These are phyloP conservation scores for Rhyacophila brunnea DNA, from an alignment of 1,140 invertebrate species.

Conservation along the genomic window DNA sequence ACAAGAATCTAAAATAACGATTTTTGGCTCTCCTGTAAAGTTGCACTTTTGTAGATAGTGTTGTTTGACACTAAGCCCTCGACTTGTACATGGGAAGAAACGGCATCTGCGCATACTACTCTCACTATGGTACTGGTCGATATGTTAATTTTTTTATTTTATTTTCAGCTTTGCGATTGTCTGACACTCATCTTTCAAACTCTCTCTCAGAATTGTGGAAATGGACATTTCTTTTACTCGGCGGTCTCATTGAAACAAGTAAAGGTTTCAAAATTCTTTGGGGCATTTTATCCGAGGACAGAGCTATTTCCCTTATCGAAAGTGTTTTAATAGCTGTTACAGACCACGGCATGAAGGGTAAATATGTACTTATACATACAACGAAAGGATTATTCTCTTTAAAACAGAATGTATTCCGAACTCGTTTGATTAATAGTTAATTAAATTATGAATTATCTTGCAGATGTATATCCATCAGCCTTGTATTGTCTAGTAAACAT, in stretches of 20 bases:
- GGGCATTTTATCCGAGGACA: conserved; percentile 16
- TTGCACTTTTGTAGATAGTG: no score
- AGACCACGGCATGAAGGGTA: conserved; percentile 25
- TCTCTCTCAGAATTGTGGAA: conserved; percentile 21
- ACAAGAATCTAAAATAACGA: no score
- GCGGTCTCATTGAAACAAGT: conserved; percentile 12
- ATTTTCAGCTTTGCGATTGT: background rate
- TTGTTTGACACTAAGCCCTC: no score
- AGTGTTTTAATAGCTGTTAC: conserved; percentile 14
- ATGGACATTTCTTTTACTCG: conserved; percentile 26
- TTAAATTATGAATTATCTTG: no score
- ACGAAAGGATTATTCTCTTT: no score
- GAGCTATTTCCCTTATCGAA: conserved; percentile 20
- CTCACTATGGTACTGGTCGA: no score
- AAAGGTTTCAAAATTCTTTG: conserved; percentile 20
- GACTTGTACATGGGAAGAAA: no score
- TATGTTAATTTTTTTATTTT: background rate
- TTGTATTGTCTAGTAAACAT: conserved; percentile 25
- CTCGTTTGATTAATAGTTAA: no score
- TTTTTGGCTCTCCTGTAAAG: no score
- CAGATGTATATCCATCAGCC: conserved; percentile 17
- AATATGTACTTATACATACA: background rate
- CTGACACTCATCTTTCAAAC: background rate
- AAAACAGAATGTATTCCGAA: no score
- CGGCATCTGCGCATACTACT: no score